Base-by-base conservation (phyloP, 2,113 vertebrate species). In the Caranx ignobilis region DNA sequence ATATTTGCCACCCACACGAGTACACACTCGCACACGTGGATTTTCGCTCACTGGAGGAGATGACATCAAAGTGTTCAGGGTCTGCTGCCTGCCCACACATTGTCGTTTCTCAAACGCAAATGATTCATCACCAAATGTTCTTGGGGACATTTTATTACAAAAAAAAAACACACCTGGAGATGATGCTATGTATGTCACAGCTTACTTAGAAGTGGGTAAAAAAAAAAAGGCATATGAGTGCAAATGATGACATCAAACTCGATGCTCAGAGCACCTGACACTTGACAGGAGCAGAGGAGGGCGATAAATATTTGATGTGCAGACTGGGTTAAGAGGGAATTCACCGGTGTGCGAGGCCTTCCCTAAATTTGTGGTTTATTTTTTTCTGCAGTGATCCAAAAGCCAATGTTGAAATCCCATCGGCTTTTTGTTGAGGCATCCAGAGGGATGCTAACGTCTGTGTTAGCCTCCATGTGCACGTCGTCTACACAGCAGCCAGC, bases 61-160 rank as follows among this genome's bases (percentile, higher is more conserved):
- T 71, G 79, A 75, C 74, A 50, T 81, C 85, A 85, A 77, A 57
- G 77, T 21, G 71, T 59, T 26, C 55, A 3, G 45, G 62, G 68
- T 11, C 43, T 4, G 64, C 43, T 4, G 64, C 43, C 65, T 62
- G 57, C 69, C 55, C 41, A 50, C 8, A 12, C 34, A 0, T n/a
- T 13, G 62, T 79, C 79, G 37, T 77, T 67, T 81, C 31, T 26
- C 0, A 31, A 71, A 62, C 11, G 5, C 60, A 64, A 64, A 60
- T 45, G 69, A 85, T 60, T 86, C 65, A 74, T 66, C 67, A 54
- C 16, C n/a, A 43, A 48, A 57, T 45, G 16, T 48, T 55, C 75
- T 32, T 31, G 45, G 35, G 35, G 52, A 83, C 60, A 48, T 69
- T 11, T 68, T 21, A 3, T 12, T 12, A 37, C 18, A 41, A 43